phyloP scores from a whole-genome alignment of 2,888 invertebrate genomes.

The Hyles lineata region DNA sequence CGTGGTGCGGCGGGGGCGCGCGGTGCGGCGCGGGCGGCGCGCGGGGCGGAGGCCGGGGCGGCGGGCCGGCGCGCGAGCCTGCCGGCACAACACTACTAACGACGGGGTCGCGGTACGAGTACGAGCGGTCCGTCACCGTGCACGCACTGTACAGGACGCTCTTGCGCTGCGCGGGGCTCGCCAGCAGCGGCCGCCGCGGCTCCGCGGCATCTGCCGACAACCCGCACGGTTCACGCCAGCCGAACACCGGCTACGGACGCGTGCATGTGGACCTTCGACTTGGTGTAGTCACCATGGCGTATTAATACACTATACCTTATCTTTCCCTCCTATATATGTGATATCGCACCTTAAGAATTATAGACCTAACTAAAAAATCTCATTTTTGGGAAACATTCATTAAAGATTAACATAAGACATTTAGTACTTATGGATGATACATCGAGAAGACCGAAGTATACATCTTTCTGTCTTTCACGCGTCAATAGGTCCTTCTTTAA shows the following conservation, averaged over 20 bases:
- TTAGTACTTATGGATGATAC: too few relatives aligned
- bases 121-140: constrained; percentile 51
- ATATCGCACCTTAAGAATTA: too few relatives aligned
- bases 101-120: constrained; percentile 54
- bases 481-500: too few relatives aligned
- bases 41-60: constrained; percentile 51
- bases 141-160: constrained; percentile 51
- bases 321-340: too few relatives aligned
- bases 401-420: too few relatives aligned
- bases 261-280: not conserved
- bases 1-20: constrained; percentile 53
- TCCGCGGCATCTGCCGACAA: constrained; percentile 49
- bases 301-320: too few relatives aligned
- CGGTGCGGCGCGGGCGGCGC: constrained; percentile 50
- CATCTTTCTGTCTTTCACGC: too few relatives aligned
- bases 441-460: too few relatives aligned
- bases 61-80: constrained; percentile 48
- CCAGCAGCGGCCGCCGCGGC: constrained; percentile 40
- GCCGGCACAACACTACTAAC: constrained; percentile 34
- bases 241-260: not conserved
- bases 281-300: too few relatives aligned
- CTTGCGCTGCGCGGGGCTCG: constrained; percentile 37
- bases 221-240: constrained; percentile 33
- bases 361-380: too few relatives aligned
- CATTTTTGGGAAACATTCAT: too few relatives aligned